Evolutionary conservation across 2,888 invertebrate species (phyloP).

Genomic region (Scaeva pyrastri): DNA sequence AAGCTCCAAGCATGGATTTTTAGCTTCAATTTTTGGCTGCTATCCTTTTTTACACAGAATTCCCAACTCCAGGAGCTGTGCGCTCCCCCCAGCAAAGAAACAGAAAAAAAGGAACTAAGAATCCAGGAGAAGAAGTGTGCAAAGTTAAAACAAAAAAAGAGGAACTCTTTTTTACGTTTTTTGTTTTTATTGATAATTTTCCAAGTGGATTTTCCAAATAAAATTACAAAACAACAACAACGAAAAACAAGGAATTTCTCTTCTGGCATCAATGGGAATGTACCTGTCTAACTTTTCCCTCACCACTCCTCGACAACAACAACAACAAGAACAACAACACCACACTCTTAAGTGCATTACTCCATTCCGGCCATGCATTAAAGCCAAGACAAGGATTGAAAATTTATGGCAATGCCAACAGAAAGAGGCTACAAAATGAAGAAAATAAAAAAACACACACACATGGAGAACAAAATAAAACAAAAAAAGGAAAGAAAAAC

Average conservation of each 20-base stretch:
- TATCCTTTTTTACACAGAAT: slow-evolving; percentile 12
- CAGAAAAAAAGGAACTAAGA: not conserved
- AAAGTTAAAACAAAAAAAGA: slow-evolving; percentile 17
- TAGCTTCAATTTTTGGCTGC: slow-evolving; percentile 30
- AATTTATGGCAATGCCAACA: slow-evolving; percentile 58
- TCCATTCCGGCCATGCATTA: slow-evolving; percentile 63
- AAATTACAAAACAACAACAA: slow-evolving; percentile 53
- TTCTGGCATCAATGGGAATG: slow-evolving; percentile 40
- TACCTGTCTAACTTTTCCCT: too few relatives aligned
- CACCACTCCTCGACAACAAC: not conserved
- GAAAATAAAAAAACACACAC: slow-evolving; percentile 18
- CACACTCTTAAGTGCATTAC: slow-evolving; percentile 63
- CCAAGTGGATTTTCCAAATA: slow-evolving; percentile 50
- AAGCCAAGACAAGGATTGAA: slow-evolving; percentile 54
- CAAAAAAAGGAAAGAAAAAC: not conserved
- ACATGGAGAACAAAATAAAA: slow-evolving; percentile 1
- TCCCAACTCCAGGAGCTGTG: not conserved
- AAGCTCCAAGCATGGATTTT: slow-evolving; percentile 31
- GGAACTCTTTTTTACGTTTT: slow-evolving; percentile 65
- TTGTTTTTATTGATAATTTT: slow-evolving; percentile 66
- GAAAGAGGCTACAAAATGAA: slow-evolving; percentile 29
- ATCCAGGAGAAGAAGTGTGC: not conserved
- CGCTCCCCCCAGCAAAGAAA: not conserved
- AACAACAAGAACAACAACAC: slow-evolving; percentile 21
- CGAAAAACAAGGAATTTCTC: slow-evolving; percentile 20